These are phyloP conservation scores for Cynopterus sphinx DNA, from an alignment of 2,797 vertebrate species.

Conservation along the genomic window DNA sequence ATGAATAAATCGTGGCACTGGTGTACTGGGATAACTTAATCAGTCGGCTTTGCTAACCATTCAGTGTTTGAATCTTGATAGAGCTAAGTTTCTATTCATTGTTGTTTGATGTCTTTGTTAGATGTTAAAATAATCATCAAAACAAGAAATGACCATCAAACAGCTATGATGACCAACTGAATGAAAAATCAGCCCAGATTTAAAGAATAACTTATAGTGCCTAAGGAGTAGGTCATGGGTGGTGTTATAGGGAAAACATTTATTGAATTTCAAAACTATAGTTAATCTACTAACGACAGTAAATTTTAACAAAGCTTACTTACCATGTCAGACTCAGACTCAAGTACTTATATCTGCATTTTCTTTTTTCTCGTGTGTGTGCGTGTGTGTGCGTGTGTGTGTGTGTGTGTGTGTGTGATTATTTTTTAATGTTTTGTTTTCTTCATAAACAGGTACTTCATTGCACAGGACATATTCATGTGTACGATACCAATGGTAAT, in stretches of 20 bases:
- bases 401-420: too few relatives aligned
- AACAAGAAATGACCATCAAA: conserved; percentile 18
- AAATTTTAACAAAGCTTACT: conserved; percentile 32
- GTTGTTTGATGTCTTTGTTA: conserved; percentile 31
- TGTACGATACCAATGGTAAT: conserved; percentile 87
- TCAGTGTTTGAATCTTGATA: conserved; percentile 21
- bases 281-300: neutral
- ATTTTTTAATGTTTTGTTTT: neutral
- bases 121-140: neutral
- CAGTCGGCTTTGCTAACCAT: neutral
- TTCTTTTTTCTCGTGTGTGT: neutral
- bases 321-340: neutral
- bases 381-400: too few relatives aligned
- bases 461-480: conserved; percentile 94
- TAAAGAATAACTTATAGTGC: neutral
- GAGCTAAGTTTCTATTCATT: conserved; percentile 37
- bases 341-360: neutral
- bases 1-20: neutral
- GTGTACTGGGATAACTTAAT: neutral
- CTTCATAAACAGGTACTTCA: conserved; percentile 91
- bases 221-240: neutral
- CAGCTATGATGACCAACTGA: neutral
- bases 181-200: conserved; percentile 32
- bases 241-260: neutral
- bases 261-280: conserved; percentile 1